A percentile compares a stretch with the other conserved stretches of the same genome.
Evolutionary conservation across 2,888 invertebrate genomes (phyloP).

Genomic region (Aromia moschata): DNA sequence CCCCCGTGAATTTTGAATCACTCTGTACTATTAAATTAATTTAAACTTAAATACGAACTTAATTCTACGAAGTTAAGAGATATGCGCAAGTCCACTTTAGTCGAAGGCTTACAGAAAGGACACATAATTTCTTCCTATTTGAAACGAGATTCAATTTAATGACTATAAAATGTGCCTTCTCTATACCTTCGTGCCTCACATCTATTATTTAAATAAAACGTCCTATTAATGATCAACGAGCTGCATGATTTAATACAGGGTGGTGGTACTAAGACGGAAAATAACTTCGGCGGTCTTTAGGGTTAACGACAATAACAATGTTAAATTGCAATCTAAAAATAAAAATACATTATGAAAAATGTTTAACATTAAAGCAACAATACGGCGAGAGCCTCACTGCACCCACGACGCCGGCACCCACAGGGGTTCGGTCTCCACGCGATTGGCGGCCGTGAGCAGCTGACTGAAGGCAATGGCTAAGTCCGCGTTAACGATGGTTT

Average conservation of each 20-base stretch:
- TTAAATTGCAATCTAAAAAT: conserved; percentile 38
- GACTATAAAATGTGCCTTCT: background rate
- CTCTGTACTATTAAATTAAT: no score
- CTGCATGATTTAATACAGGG: background rate
- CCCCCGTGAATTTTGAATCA: no score
- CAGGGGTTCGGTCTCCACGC: conserved; percentile 89
- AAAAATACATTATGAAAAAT: conserved; percentile 30
- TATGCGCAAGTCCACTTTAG: conserved; percentile 11
- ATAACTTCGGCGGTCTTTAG: conserved; percentile 4
- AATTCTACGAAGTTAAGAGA: no score
- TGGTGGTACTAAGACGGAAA: background rate
- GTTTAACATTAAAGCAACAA: conserved; percentile 38
- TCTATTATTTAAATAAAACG: background rate
- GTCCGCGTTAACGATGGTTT: conserved; percentile 91
- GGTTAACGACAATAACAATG: conserved; percentile 29
- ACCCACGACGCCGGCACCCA: conserved; percentile 98
- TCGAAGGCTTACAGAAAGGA: conserved; percentile 19
- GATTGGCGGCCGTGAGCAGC: conserved; percentile 81
- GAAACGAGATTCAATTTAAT: background rate
- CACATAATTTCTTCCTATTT: conserved; percentile 8
- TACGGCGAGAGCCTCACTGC: conserved; percentile 65
- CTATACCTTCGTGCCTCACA: background rate
- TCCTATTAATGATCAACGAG: no score
- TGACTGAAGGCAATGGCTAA: conserved; percentile 86
- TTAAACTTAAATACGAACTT: no score